phyloP scores from a whole-genome alignment of 2,888 invertebrate genomes.

The Aleiodes leptofemur region DNA sequence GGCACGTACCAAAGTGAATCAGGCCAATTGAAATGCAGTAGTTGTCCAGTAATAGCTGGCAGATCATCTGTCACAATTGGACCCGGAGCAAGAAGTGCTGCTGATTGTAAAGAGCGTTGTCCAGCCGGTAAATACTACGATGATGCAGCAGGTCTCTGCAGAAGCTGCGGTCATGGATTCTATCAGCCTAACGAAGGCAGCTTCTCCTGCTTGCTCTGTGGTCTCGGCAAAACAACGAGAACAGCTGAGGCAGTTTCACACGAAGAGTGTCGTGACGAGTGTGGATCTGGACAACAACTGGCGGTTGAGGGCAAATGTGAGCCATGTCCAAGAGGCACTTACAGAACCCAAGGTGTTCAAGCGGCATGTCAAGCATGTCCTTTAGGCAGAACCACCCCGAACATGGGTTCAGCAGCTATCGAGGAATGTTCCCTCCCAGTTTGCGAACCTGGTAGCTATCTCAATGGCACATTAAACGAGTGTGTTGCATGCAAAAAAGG shows the following conservation, averaged over 20 bases:
- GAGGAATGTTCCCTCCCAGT: slow-evolving; percentile 96
- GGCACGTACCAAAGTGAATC: slow-evolving; percentile 96
- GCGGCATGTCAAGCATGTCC: slow-evolving; percentile 94
- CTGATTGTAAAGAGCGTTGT: slow-evolving; percentile 95
- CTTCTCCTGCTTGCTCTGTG: slow-evolving; percentile 91
- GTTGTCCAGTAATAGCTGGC: slow-evolving; percentile 94
- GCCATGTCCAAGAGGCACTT: slow-evolving; percentile 92
- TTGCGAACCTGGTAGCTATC: slow-evolving; percentile 85
- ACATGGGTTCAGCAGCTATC: slow-evolving; percentile 87
- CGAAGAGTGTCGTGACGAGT: slow-evolving; percentile 94
- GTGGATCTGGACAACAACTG: slow-evolving; percentile 89
- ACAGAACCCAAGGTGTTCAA: slow-evolving; percentile 90
- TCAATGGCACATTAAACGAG: slow-evolving; percentile 90
- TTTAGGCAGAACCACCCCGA: slow-evolving; percentile 91
- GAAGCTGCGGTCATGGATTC: slow-evolving; percentile 95
- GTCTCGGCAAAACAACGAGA: slow-evolving; percentile 93
- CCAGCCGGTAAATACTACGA: slow-evolving; percentile 96
- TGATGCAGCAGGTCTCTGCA: slow-evolving; percentile 90
- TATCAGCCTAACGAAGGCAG: slow-evolving; percentile 94
- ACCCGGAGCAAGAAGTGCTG: slow-evolving; percentile 90
- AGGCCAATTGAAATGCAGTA: slow-evolving; percentile 91
- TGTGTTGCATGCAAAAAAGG: slow-evolving; percentile 93
- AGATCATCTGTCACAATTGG: slow-evolving; percentile 92
- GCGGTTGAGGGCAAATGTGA: slow-evolving; percentile 94
- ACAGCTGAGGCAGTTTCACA: slow-evolving; percentile 91